Evolutionary conservation across 1,140 invertebrate genomes (phyloP).

Genomic region (Phenacoccus solenopsis): DNA sequence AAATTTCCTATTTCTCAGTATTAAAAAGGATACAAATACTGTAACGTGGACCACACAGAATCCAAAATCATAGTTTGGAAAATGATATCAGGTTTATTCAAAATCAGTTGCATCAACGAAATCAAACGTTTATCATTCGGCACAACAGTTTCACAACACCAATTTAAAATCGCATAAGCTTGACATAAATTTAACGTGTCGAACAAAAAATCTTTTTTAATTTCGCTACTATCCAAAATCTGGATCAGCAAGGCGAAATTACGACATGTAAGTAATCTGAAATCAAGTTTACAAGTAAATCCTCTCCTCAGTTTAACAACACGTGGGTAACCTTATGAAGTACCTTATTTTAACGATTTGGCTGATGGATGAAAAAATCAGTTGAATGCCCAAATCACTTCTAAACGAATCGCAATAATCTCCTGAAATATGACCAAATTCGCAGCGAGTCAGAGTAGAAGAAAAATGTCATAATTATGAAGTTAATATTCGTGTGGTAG

Average conservation of each 20-base stretch:
- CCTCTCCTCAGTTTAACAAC: no score
- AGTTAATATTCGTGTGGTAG: no score
- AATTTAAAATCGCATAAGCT: not conserved
- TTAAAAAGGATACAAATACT: slow-evolving; percentile 9
- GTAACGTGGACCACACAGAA: not conserved
- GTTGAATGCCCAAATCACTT: not conserved
- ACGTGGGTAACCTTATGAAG: no score
- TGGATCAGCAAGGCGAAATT: not conserved
- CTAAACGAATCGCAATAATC: slow-evolving; percentile 1
- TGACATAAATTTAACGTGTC: not conserved
- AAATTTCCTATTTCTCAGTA: no score
- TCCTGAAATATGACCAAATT: not conserved
- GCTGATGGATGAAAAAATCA: not conserved
- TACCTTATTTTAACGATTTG: slow-evolving; percentile 1
- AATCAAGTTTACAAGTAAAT: not conserved
- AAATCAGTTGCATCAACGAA: not conserved
- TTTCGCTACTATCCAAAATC: not conserved
- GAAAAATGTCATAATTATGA: no score
- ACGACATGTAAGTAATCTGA: not conserved
- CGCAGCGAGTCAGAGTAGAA: no score
- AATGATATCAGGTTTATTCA: not conserved
- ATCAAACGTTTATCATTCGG: not conserved
- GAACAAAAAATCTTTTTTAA: not conserved
- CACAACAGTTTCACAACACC: slow-evolving; percentile 2
- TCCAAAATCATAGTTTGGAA: not conserved